Percentiles rank a stretch among this genome's conserved stretches.
phyloP scores from a whole-genome alignment of 1,140 invertebrate genomes.

The Trinorchestia longiramus region DNA sequence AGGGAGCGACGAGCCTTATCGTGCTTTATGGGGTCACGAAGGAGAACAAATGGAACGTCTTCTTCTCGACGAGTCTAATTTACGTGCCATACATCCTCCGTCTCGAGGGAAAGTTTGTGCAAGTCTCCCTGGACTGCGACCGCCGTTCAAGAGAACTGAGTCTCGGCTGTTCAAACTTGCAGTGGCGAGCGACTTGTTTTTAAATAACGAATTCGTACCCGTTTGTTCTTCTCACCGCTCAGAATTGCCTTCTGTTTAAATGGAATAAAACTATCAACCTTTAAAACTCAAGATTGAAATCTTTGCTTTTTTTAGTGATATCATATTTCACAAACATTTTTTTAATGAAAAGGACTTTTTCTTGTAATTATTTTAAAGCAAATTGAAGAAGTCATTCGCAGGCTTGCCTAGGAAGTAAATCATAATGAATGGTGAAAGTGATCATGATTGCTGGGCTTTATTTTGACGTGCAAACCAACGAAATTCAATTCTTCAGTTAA shows the following conservation, averaged over 20 bases:
- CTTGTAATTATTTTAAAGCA: too few species aligned
- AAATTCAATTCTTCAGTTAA: not conserved
- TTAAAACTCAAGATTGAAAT: too few species aligned
- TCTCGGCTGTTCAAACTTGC: not conserved
- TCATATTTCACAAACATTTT: too few species aligned
- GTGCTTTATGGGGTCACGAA: constrained; percentile 32
- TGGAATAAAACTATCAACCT: too few species aligned
- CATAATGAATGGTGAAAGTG: not conserved
- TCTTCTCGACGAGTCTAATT: constrained; percentile 25
- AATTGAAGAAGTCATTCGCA: too few species aligned
- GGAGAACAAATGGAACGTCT: constrained; percentile 29
- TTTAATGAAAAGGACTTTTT: too few species aligned
- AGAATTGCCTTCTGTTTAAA: too few species aligned
- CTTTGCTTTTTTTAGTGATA: too few species aligned
- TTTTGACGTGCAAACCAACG: not conserved
- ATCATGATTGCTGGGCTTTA: not conserved
- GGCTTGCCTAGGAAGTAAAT: too few species aligned
- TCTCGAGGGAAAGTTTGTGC: not conserved
- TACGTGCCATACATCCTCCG: constrained; percentile 13
- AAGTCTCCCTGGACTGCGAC: not conserved
- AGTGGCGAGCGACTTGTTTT: not conserved
- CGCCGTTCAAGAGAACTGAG: not conserved
- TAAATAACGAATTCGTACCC: too few species aligned
- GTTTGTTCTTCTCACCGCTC: too few species aligned
- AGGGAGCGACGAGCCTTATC: not conserved